Base-by-base conservation (phyloP, 2,888 invertebrate genomes). In the Chymomyza caudatula region DNA sequence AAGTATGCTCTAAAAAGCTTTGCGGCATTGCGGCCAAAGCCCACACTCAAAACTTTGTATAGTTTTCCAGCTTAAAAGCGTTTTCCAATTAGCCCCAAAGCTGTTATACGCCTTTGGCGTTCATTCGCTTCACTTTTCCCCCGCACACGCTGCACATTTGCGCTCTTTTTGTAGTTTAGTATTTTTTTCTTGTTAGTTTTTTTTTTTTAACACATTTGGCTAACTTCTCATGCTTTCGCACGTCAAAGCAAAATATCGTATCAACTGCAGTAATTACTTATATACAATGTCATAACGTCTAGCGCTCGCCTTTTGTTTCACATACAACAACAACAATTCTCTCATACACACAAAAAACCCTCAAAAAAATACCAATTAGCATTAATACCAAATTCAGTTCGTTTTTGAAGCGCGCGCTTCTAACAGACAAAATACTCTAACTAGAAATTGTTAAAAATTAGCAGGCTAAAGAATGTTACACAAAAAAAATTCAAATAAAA, bases 21-120 rank as follows among this genome's bases (percentile, higher is more conserved):
- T 76, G 76, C 54, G 76, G 76, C 64, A 72, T 57, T 76, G 76
- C 42, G 76, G 76, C 65, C 43, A 49, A 64, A 51, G 54, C 47
- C 63, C 66, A 37, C 11, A 37, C 29, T 11, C 5, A 11, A 37
- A 11, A 37, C 8, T 37, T 11, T 11, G 11, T 11, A 37, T 37
- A 37, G 29, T 37, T 37, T 37, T 0, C 11, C 29, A 37, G 11
- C 1, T 11, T 37, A 8, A 8, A 37, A 37, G 11, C 3, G 29
- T 11, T 37, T 11, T 11, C 11, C 29, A 25, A 25, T 25, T 25
- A 25, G 25, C 25, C 6, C 5, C 25, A 25, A 25, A 25, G n/a
- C n/a, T n/a, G n/a, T 5, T 25, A 6, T 11, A 53, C 6, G 53
- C 44, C 58, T 54, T 64, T 59, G 59, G 23, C 68, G 47, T 60